These are phyloP conservation scores for Charaxes varanes DNA, from an alignment of 1,140 invertebrate genomes.

Conservation along the genomic window DNA sequence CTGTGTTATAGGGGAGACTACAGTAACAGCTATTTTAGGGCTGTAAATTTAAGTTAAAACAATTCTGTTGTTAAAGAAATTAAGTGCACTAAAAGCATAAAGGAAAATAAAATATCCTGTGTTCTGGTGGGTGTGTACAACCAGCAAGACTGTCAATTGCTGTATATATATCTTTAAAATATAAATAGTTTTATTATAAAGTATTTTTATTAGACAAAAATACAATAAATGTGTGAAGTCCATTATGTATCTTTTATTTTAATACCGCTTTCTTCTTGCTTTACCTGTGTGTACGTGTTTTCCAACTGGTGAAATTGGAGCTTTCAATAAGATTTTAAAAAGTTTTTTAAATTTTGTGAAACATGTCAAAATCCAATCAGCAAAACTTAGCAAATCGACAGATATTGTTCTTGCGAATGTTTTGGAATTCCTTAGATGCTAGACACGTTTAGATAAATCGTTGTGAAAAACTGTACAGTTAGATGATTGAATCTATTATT, in stretches of 20 bases:
- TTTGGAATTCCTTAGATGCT: too few species aligned
- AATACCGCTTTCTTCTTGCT: background rate
- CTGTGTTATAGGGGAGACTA: too few species aligned
- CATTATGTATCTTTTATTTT: constrained; percentile 35
- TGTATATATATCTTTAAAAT: constrained; percentile 66
- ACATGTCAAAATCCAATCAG: too few species aligned
- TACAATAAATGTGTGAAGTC: constrained; percentile 74
- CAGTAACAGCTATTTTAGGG: constrained; percentile 40
- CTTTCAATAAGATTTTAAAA: too few species aligned
- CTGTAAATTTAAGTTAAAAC: constrained; percentile 61
- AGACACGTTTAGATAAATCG: too few species aligned
- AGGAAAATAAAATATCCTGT: constrained; percentile 38
- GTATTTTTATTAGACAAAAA: constrained; percentile 74
- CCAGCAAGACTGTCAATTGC: constrained; percentile 71
- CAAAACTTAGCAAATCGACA: too few species aligned
- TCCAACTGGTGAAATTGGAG: too few species aligned
- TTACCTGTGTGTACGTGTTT: too few species aligned
- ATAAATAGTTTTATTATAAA: constrained; percentile 67
- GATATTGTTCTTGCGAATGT: too few species aligned
- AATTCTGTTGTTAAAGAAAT: constrained; percentile 36
- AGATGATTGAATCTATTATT: too few species aligned
- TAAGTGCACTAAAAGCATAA: constrained; percentile 45
- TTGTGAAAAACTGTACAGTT: too few species aligned
- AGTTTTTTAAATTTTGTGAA: too few species aligned
- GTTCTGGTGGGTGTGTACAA: constrained; percentile 54